Percentiles rank a stretch among this genome's conserved stretches.
phyloP scores from a whole-genome alignment of 2,113 vertebrate species.

The Otus sunia region DNA sequence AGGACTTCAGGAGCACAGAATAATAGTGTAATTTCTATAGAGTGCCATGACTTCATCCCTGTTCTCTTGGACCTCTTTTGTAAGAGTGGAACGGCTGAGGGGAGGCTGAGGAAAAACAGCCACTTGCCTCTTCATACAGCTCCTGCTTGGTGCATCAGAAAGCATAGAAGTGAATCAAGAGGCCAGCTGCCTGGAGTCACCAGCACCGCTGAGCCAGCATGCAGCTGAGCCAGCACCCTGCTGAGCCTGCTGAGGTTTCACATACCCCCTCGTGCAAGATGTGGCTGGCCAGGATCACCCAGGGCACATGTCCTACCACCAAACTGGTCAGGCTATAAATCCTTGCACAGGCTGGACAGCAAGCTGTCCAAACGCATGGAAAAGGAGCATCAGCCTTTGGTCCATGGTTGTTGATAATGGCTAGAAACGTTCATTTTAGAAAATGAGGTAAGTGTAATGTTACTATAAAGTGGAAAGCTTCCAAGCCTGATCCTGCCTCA shows the following conservation, averaged over 20 bases:
- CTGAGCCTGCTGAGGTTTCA: not conserved
- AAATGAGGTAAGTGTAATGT: conserved; percentile 55
- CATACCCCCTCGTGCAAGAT: rapidly evolving
- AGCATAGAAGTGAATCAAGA: not conserved
- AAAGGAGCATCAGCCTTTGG: conserved; percentile 22
- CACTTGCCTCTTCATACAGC: not conserved
- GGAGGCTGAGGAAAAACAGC: not conserved
- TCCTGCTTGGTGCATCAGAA: not conserved
- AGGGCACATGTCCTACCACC: not conserved
- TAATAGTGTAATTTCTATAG: not conserved
- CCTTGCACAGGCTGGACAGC: not conserved
- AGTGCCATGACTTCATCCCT: rapidly evolving
- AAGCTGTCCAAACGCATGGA: not conserved
- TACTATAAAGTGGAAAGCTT: conserved; percentile 10
- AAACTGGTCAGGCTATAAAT: not conserved
- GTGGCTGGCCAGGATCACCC: not conserved
- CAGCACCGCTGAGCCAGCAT: not conserved
- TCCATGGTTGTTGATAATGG: not conserved
- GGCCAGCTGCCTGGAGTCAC: not conserved
- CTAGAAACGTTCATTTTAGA: conserved; percentile 22
- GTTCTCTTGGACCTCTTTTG: not conserved
- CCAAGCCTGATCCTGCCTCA: not conserved
- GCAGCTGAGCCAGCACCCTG: not conserved
- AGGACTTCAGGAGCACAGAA: not conserved
- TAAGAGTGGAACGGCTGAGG: not conserved